Evolutionary conservation across 2,888 invertebrate species (phyloP), one percentile per base, ranked within the genome.

Genomic region (Ceratothoa steindachneri): DNA sequence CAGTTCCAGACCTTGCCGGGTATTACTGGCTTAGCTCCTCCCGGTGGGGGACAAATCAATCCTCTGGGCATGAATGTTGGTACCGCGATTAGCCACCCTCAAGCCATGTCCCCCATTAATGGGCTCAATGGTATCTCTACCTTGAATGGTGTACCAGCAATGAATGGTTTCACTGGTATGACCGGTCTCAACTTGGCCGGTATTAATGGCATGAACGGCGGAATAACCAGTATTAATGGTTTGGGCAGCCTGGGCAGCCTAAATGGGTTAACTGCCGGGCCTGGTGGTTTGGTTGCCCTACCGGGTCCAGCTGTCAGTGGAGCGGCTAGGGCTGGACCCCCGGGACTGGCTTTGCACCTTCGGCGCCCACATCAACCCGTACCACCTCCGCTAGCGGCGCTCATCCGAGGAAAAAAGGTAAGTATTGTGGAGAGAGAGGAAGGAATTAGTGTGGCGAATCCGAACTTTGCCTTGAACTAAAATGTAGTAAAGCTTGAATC

Each of bases 1-100:
- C 77, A 73, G 64, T 77, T 77, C 69, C 77, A 77, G 69, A 67
- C 77, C 15, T 30, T 77, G 19, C 60, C 60, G 22, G 51, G 68
- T 31, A 51, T 68, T 15, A 30, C 68, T n/a, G 70, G 60, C 2
- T 12, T 70, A n/a, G 24, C 70, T 28, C 19, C 60, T 29, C 70
- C 55, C 30, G 30, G 64, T 5, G 70, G 55, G 60, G 70, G 70
- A n/a, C 55, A 64, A 22, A 30, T 70, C 9, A 15, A 30, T 12
- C 30, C 70, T 5, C 29, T 64, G 28, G 31, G 60, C 12, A 51
- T 64, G 28, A 30, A 55, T 30, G 30, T 30, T n/a, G 64, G 60
- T 3, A 51, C 70, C 19, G 30, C 70, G 7, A 30, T 55, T 7
- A 53, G 29, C 29, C 60, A 29, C 12, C 30, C 30, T 31, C 30